These are phyloP conservation scores for Montipora sp. DNA, from an alignment of 64 coral and sea anemone species.

Conservation along the genomic window DNA sequence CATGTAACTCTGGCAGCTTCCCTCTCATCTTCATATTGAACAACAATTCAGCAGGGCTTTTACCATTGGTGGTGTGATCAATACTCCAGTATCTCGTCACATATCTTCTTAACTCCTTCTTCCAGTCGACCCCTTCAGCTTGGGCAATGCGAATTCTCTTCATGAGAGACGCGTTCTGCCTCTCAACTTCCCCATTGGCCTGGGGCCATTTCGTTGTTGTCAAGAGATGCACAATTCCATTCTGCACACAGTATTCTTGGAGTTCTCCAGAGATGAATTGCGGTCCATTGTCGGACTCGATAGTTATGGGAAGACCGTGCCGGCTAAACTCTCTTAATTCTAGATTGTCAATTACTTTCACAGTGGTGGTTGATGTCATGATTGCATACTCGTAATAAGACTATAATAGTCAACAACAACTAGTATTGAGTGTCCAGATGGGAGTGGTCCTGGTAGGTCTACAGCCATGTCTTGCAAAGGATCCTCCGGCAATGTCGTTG, in stretches of 20 bases:
- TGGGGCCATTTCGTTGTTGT: not conserved
- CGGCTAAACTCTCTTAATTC: not conserved
- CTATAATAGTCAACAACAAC: constrained; percentile 17
- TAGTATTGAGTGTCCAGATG: not conserved
- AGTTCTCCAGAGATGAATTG: not conserved
- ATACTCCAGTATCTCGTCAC: not conserved
- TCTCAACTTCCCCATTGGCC: constrained; percentile 7
- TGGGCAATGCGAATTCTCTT: too few relatives aligned
- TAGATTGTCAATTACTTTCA: not conserved
- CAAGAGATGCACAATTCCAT: not conserved
- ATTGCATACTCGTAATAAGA: not conserved
- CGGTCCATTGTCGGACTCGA: constrained; percentile 32
- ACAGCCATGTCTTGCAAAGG: constrained; percentile 18
- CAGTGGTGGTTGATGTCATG: not conserved
- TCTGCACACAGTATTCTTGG: not conserved
- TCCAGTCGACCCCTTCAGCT: too few relatives aligned
- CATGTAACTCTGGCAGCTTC: too few relatives aligned
- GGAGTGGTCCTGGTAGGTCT: constrained; percentile 18
- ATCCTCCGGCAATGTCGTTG: not conserved
- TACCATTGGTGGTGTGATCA: not conserved
- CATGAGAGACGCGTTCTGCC: constrained; percentile 1
- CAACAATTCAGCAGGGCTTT: too few relatives aligned
- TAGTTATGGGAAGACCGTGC: not conserved
- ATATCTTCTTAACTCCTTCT: too few relatives aligned
- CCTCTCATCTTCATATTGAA: not conserved